Evolutionary conservation across 2,797 vertebrate genomes (phyloP), one percentile per base, ranked within the genome.

Genomic region (Oreochromis grahami): DNA sequence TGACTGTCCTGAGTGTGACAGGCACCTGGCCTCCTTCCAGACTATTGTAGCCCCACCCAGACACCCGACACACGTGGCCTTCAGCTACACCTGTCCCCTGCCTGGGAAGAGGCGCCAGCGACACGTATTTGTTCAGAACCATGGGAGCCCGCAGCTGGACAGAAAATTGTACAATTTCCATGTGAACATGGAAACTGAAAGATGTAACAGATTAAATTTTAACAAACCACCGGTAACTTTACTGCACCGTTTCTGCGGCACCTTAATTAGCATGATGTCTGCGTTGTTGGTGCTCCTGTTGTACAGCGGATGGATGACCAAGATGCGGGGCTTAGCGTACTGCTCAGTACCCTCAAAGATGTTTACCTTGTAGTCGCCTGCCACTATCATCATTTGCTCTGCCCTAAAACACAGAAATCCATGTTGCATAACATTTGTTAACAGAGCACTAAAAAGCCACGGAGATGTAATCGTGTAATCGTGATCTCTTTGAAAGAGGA

Each of bases 241-340:
- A 14, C 52, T 65, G 76, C 38, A 41, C 3, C 21, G 10, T 72
- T 12, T 58, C 56, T 79, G 70, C 52, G 15, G 79, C 92, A 97
- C 97, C 96, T 97, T 96, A 77, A 97, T 96, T 38, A 97, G 94
- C 97, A 97, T 97, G 90, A 97, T 94, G 89, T 97, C 97, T 1
- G 96, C 96, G 12, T 97, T 96, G 89, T 96, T 97, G 87, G 90
- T 96, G 78, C 82, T 91, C 51, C 88, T 88, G 93, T 96, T 95
- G 94, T 97, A 97, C 9, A 94, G 87, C 0, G 96, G 97, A 76
- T 97, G 97, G 24, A 88, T 80, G 43, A 96, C 89, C 83, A 97
- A 84, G 48, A 83, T 90, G 51, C 86, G 88, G 2, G 96, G 94
- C 80, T 95, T 94, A 53, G 95, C 96, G 8, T 96, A 94, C 87